Conservation (phyloP, 2,797 vertebrate species). For the Artibeus jamaicensis region DNA sequence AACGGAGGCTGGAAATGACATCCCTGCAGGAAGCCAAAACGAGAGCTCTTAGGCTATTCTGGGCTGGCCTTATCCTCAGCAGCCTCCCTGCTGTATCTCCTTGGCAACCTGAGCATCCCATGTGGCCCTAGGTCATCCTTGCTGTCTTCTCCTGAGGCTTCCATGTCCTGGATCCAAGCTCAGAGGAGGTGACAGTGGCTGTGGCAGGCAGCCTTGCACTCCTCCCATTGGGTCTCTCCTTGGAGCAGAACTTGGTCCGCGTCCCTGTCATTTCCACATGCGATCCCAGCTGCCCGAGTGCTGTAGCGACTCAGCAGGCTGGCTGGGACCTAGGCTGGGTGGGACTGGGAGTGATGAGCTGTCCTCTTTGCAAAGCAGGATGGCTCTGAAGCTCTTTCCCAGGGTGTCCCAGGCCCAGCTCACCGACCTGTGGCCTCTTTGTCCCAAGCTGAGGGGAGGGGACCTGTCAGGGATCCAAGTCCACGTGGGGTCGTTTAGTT, state of each 20-base stretch:
- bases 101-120: background rate
- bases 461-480: background rate
- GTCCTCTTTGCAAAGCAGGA: background rate
- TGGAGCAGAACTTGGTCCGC: background rate
- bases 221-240: background rate
- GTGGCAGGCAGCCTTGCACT: too few species aligned
- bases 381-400: background rate
- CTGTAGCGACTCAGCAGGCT: background rate
- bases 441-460: background rate
- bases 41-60: fast-evolving
- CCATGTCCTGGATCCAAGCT: background rate
- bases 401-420: background rate
- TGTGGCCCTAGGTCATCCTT: background rate
- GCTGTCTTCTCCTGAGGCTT: too few species aligned
- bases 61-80: background rate
- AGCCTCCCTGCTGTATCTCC: background rate
- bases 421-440: too few species aligned
- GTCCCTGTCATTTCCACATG: background rate
- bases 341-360: background rate
- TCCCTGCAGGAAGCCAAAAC: background rate
- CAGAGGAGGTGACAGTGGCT: background rate
- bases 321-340: background rate
- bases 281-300: background rate
- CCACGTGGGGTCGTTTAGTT: background rate
- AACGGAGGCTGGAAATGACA: background rate